Evolutionary conservation across 2,797 vertebrate species (phyloP).

Genomic region (Rhynchotus rufescens): DNA sequence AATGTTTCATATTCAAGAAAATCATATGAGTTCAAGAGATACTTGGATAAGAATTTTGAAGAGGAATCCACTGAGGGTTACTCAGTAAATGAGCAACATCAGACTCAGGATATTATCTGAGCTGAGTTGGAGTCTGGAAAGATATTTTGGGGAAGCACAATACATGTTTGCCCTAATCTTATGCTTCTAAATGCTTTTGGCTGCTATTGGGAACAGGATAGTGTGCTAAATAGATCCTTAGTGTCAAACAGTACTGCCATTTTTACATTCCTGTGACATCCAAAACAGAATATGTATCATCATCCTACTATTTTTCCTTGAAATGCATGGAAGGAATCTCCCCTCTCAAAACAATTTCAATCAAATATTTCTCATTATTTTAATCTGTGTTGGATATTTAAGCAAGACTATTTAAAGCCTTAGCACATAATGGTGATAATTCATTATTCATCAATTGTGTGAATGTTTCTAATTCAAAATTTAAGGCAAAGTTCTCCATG

Average conservation of each 20-base stretch:
- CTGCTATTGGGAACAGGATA: not conserved
- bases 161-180: too few relatives aligned
- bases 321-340: not conserved
- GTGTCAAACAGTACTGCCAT: not conserved
- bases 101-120: not conserved
- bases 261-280: not conserved
- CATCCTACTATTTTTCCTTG: not conserved
- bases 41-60: not conserved
- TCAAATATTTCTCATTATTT: not conserved
- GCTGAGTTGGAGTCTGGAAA: not conserved
- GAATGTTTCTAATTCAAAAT: not conserved
- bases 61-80: not conserved
- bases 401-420: not conserved
- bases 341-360: too few relatives aligned
- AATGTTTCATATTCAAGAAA: not conserved
- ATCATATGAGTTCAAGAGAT: not conserved
- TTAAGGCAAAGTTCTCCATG: not conserved
- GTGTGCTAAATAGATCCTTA: not conserved
- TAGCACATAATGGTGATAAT: not conserved
- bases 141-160: not conserved
- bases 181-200: not conserved
- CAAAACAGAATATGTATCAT: not conserved
- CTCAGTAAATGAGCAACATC: not conserved
- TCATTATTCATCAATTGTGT: not conserved
- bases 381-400: not conserved